These are phyloP conservation scores for Ascaphus truei DNA, from an alignment of 2,113 vertebrate species.

Conservation along the genomic window DNA sequence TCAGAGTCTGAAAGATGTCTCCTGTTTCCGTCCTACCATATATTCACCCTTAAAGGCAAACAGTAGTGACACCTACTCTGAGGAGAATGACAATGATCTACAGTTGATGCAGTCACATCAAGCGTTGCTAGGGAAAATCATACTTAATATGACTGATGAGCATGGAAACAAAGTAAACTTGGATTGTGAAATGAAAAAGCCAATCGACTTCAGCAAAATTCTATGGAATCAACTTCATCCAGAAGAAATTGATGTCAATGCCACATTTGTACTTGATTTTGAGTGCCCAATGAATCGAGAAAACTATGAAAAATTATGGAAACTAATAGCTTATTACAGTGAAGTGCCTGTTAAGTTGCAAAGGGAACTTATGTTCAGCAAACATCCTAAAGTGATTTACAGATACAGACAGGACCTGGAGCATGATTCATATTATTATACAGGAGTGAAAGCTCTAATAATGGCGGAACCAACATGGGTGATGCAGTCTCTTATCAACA, in stretches of 20 bases:
- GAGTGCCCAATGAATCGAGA: constrained; percentile 74
- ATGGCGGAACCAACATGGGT: constrained; percentile 74
- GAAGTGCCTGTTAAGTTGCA: constrained; percentile 75
- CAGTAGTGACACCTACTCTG: constrained; percentile 3
- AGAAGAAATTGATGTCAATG: constrained; percentile 61
- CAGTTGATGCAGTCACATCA: constrained; percentile 48
- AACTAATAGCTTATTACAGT: constrained; percentile 87
- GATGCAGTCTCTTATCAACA: constrained; percentile 68
- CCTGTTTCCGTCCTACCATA: constrained; percentile 71
- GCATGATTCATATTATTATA: constrained; percentile 77
- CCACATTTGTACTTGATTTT: constrained; percentile 67
- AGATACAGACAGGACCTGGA: constrained; percentile 72
- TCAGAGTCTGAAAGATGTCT: constrained; percentile 51
- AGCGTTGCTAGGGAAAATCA: constrained; percentile 63
- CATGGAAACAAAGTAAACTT: constrained; percentile 78
- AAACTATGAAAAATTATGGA: constrained; percentile 81
- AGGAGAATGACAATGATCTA: constrained; percentile 42
- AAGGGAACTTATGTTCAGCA: constrained; percentile 52
- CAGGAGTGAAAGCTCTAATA: constrained; percentile 74
- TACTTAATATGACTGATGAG: constrained; percentile 79
- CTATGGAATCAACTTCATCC: constrained; percentile 63
- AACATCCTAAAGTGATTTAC: constrained; percentile 56
- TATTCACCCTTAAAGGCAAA: constrained; percentile 53
- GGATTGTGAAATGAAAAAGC: constrained; percentile 61
- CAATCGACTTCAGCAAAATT: constrained; percentile 47